Evolutionary conservation across 2,113 vertebrate species (phyloP), one percentile per base, ranked within the genome.

Genomic region (Nothoprocta perdicaria): DNA sequence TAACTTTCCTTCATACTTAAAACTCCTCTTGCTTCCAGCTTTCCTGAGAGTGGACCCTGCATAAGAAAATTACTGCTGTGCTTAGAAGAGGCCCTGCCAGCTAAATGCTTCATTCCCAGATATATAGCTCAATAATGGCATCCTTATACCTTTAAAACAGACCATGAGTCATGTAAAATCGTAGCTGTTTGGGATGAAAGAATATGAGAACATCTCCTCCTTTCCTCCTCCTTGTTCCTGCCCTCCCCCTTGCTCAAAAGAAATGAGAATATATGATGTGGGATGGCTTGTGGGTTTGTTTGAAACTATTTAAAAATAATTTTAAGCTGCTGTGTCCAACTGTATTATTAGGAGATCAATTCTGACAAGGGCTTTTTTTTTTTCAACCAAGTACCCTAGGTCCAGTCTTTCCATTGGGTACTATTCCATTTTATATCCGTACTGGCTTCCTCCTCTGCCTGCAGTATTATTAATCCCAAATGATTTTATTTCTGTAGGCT

Each of bases 21-120:
- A 80, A 12, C 1, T 15, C 6, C 12, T 92, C 55, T 66, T 87
- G 21, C 29, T 94, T 87, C 41, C 77, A 74, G 26, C 69, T 43
- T 74, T 87, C 43, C 78, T 92, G 48, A 87, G 92, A 90, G 53
- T 75, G 53, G 33, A 69, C 67, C 5, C 40, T 75, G 53, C 26
- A 9, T 76, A 87, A 76, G 68, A 94, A 93, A 94, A 96, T 95
- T 76, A 76, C 58, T 50, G 41, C 68, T 94, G 53, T 58, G 31
- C 68, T 93, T 86, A 61, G 67, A 58, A 77, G 57, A 86, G 40
- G 14, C 78, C 53, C 93, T 95, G 60, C 57, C 81, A 93, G 65
- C 62, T 80, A 67, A 82, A 82, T 50, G 81, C 65, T 92, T 95
- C 2, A 50, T 93, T 91, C 14, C 11, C 8, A 83, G 50, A 73